phyloP scores from a whole-genome alignment of 2,888 invertebrate species.

The Dexiosoma caninum region DNA sequence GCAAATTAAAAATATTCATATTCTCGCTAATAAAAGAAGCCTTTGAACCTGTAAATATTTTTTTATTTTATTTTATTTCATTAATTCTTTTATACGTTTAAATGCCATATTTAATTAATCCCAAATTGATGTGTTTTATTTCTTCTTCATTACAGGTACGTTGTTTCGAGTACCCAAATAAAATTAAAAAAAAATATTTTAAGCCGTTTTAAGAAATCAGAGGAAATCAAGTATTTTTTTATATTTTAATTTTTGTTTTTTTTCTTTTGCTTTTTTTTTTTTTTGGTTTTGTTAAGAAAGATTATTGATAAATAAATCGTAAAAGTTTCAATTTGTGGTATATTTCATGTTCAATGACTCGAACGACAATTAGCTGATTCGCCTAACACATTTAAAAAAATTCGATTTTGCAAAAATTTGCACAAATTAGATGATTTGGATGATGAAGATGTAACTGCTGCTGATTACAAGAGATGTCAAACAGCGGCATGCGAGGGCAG shows the following conservation, averaged over 20 bases:
- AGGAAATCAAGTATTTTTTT: slow-evolving; percentile 30
- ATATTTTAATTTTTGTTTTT: neutral
- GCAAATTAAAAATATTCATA: no score
- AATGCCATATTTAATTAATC: neutral
- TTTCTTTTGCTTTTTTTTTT: no score
- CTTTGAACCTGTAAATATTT: no score
- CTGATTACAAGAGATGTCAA: slow-evolving; percentile 36
- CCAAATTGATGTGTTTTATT: neutral
- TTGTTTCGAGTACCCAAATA: neutral
- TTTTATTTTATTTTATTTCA: no score
- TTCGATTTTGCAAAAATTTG: slow-evolving; percentile 55
- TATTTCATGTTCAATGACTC: slow-evolving; percentile 10
- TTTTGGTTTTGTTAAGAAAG: no score
- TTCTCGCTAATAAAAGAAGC: no score
- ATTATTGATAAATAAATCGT: neutral
- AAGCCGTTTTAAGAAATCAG: neutral
- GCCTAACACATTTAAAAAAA: slow-evolving; percentile 60
- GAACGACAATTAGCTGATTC: slow-evolving; percentile 38
- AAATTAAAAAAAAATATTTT: no score
- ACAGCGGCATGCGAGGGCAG: neutral
- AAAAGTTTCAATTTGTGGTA: neutral
- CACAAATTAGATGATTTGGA: slow-evolving; percentile 57
- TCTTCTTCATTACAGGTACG: slow-evolving; percentile 50
- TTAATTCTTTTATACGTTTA: no score
- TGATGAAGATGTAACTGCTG: slow-evolving; percentile 54